These are phyloP conservation scores for Dugesia japonica DNA, from an alignment of 2,888 invertebrate species.

Conservation along the genomic window DNA sequence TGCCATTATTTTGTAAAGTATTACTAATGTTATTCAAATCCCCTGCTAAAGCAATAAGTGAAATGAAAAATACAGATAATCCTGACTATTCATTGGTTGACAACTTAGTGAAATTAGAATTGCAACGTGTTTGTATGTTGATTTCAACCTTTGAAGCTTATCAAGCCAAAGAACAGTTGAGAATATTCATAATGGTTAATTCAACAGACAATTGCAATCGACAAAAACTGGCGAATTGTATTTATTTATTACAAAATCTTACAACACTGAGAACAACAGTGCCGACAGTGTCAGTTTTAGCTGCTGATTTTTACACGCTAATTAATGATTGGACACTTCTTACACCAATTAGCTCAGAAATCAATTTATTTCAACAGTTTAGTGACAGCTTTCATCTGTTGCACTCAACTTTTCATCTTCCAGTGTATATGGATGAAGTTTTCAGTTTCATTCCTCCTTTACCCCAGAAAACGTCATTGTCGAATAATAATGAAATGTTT, in stretches of 20 bases:
- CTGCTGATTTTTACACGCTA: neutral
- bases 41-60: neutral
- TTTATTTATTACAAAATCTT: neutral
- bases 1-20: neutral
- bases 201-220: conserved; percentile 12
- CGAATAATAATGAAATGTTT: neutral
- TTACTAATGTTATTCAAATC: neutral
- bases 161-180: neutral
- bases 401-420: conserved; percentile 27
- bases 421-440: conserved; percentile 17
- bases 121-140: neutral
- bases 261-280: neutral
- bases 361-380: neutral
- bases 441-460: neutral
- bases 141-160: neutral
- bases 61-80: neutral
- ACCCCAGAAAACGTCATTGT: neutral
- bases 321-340: neutral
- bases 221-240: conserved; percentile 10
- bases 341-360: neutral
- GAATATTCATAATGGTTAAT: neutral
- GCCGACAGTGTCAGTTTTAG: neutral
- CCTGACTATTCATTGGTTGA: neutral
- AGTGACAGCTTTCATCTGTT: conserved; percentile 22
- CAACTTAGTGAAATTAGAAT: neutral